These are phyloP conservation scores for Melieria omissa DNA, from an alignment of 2,888 invertebrate genomes.

Conservation along the genomic window DNA sequence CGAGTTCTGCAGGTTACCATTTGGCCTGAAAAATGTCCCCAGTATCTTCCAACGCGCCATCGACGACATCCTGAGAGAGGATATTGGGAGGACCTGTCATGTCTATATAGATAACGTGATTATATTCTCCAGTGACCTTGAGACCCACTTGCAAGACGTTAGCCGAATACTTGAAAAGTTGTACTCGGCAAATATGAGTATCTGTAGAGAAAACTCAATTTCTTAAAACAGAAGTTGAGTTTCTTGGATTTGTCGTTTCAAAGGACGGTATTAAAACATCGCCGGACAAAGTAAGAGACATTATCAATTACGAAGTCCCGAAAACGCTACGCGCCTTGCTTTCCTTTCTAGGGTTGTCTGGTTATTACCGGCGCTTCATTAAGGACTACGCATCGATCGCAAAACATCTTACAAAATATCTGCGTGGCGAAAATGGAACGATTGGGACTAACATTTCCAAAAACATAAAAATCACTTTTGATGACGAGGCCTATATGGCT, in stretches of 20 bases:
- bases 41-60: constrained; percentile 21
- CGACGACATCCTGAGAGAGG: constrained; percentile 13
- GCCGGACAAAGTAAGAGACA: constrained; percentile 9
- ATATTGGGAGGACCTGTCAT: constrained; percentile 11
- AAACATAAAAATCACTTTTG: constrained; percentile 25
- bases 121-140: neutral
- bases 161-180: constrained; percentile 14
- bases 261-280: constrained; percentile 12
- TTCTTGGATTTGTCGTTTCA: constrained; percentile 3
- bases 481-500: constrained; percentile 30
- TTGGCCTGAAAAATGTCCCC: constrained; percentile 25
- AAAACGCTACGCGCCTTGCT: constrained; percentile 13
- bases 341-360: constrained; percentile 27
- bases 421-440: constrained; percentile 35
- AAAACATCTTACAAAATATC: constrained; percentile 31
- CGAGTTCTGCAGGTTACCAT: constrained; percentile 8
- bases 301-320: constrained; percentile 9
- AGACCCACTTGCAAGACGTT: constrained; percentile 18
- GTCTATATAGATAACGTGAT: constrained; percentile 28
- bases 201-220: constrained; percentile 6
- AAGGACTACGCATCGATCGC: constrained; percentile 32
- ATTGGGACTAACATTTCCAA: constrained; percentile 32
- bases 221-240: constrained; percentile 8
- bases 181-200: constrained; percentile 6
- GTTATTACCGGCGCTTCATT: constrained; percentile 34